Percentiles rank a stretch among this genome's conserved stretches.
These are phyloP conservation scores for Forpus xanthops DNA, from an alignment of 2,797 vertebrate species.

Conservation along the genomic window DNA sequence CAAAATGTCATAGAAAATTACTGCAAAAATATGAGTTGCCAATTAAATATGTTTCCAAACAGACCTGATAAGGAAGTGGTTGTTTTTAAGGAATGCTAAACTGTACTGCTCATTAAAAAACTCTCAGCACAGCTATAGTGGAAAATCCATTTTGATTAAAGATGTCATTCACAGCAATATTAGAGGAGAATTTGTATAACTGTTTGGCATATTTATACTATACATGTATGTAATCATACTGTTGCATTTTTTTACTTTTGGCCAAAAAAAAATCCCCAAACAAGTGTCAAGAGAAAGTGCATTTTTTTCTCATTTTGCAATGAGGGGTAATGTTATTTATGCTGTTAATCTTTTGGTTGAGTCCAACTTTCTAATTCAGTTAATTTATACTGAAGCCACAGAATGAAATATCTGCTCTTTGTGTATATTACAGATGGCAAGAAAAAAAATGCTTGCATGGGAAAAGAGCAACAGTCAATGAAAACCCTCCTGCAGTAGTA, in stretches of 20 bases:
- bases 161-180: neutral
- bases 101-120: neutral
- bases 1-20: neutral
- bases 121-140: neutral
- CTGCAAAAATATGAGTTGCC: neutral
- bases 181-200: neutral
- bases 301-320: neutral
- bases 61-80: neutral
- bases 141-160: neutral
- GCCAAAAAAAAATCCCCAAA: neutral
- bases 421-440: neutral
- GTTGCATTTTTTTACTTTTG: rapidly evolving
- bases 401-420: neutral
- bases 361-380: neutral
- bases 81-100: neutral
- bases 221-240: neutral
- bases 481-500: neutral
- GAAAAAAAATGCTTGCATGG: neutral
- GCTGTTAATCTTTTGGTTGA: neutral
- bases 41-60: neutral
- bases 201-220: neutral
- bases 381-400: neutral
- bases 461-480: neutral
- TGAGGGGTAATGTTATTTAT: neutral
- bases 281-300: neutral